Conservation (phyloP, 2,113 vertebrate species). For the Lanius collurio region DNA sequence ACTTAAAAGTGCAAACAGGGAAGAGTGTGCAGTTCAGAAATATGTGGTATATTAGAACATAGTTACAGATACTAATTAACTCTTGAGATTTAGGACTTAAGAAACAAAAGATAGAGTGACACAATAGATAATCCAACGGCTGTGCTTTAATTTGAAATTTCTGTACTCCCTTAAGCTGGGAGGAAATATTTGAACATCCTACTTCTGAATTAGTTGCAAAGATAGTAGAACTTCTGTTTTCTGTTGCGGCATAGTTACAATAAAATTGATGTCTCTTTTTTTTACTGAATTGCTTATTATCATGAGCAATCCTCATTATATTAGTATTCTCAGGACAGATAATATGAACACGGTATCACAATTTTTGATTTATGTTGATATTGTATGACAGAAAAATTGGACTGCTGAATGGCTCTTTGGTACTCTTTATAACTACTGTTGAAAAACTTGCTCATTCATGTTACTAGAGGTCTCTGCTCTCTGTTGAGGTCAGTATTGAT, state of each 20-base stretch:
- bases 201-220: neutral
- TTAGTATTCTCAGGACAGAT: neutral
- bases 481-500: neutral
- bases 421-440: neutral
- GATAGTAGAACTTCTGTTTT: neutral
- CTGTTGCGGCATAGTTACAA: neutral
- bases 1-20: slow-evolving; percentile 14
- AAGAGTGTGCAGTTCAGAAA: neutral
- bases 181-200: neutral
- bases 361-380: neutral
- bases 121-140: neutral
- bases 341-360: neutral
- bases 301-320: neutral
- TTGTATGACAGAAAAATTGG: neutral
- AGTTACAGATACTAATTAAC: neutral
- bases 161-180: neutral
- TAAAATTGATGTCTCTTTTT: neutral
- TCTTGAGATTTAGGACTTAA: neutral
- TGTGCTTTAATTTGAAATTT: neutral
- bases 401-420: neutral
- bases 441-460: neutral
- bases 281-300: neutral
- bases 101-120: neutral
- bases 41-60: neutral
- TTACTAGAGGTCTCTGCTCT: neutral